phyloP scores from a whole-genome alignment of 2,888 invertebrate genomes.

The Octonoba sinensis region DNA sequence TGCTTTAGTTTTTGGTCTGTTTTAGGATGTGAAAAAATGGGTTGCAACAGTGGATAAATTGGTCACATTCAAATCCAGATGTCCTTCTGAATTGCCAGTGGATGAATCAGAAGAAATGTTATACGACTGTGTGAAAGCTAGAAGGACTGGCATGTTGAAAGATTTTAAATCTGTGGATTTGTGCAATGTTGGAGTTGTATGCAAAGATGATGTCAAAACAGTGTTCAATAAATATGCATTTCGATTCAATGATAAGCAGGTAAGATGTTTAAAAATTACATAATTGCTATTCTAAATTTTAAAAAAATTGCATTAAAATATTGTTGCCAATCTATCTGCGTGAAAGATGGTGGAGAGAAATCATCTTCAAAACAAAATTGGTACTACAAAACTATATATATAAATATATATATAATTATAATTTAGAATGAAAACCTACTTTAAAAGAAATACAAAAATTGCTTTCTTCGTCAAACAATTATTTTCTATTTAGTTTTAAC shows the following conservation, averaged over 20 bases:
- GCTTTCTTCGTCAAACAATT: too few relatives aligned
- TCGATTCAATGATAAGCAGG: constrained; percentile 51
- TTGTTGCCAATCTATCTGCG: too few relatives aligned
- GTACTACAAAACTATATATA: too few relatives aligned
- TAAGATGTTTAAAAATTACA: constrained; percentile 5
- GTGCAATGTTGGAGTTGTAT: constrained; percentile 46
- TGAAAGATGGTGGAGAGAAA: not conserved
- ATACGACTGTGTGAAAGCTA: constrained; percentile 28
- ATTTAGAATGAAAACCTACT: too few relatives aligned
- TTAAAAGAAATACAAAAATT: too few relatives aligned
- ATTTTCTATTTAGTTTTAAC: too few relatives aligned
- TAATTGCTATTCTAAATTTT: not conserved
- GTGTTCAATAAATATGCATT: constrained; percentile 44
- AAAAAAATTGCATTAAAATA: too few relatives aligned
- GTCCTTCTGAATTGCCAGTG: constrained; percentile 31
- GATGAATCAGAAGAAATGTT: constrained; percentile 44
- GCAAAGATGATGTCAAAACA: constrained; percentile 39
- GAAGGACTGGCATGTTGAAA: constrained; percentile 39
- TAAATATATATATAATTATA: too few relatives aligned
- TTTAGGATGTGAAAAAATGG: constrained; percentile 50
- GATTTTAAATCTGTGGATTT: constrained; percentile 51
- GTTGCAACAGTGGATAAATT: constrained; percentile 33
- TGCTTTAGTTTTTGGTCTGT: not conserved
- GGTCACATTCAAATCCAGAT: constrained; percentile 36
- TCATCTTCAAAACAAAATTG: too few relatives aligned